phyloP scores from a whole-genome alignment of 2,888 invertebrate species.

The Ophion ventricosus region DNA sequence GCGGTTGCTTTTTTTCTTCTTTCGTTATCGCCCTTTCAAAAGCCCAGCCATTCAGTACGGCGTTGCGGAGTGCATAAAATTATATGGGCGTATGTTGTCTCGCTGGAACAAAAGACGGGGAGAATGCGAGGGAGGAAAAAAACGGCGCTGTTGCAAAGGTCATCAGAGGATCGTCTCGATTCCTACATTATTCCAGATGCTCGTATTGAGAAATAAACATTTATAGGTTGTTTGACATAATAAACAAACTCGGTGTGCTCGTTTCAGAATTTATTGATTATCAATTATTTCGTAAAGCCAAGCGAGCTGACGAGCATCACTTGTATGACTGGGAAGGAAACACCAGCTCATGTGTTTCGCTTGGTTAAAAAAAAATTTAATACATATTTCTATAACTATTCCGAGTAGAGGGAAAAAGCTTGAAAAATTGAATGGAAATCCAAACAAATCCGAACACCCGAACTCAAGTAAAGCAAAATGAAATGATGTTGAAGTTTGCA shows the following conservation, averaged over 20 bases:
- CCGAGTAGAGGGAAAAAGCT: too few species aligned
- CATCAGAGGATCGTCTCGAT: slow-evolving; percentile 14
- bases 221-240: not conserved
- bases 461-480: too few species aligned
- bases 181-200: not conserved
- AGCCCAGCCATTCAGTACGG: not conserved
- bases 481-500: too few species aligned
- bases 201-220: not conserved
- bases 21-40: not conserved
- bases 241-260: not conserved
- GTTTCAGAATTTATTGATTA: slow-evolving; percentile 1
- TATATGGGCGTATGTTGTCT: not conserved
- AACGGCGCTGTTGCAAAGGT: slow-evolving; percentile 9
- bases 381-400: too few species aligned
- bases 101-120: slow-evolving; percentile 4
- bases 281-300: not conserved
- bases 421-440: too few species aligned
- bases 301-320: not conserved
- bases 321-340: not conserved
- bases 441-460: too few species aligned
- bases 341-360: not conserved
- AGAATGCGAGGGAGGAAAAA: slow-evolving; percentile 5
- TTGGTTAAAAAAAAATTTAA: too few species aligned
- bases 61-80: not conserved
- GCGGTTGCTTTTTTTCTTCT: not conserved